These are phyloP conservation scores for Chiloscyllium punctatum DNA, from an alignment of 2,797 vertebrate species.

Conservation along the genomic window DNA sequence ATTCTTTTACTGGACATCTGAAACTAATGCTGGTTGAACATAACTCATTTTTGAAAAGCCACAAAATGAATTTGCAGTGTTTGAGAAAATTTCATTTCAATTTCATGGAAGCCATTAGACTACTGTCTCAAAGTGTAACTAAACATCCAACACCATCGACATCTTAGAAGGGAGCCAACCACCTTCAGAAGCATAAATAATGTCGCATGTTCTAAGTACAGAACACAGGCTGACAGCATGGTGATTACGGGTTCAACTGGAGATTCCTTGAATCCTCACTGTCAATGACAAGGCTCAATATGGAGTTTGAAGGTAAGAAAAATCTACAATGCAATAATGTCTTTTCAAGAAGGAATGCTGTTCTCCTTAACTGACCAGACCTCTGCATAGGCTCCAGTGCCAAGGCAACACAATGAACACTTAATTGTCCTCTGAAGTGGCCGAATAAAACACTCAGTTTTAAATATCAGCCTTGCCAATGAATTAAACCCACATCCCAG, in stretches of 20 bases:
- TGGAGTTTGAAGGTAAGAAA: background rate
- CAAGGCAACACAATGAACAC: background rate
- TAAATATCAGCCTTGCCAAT: background rate
- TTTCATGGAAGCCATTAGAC: background rate
- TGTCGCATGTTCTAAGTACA: background rate
- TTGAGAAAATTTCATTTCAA: background rate
- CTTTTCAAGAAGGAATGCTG: background rate
- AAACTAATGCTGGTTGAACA: background rate
- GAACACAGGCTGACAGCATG: background rate
- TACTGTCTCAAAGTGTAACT: background rate
- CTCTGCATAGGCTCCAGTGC: background rate
- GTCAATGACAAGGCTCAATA: background rate
- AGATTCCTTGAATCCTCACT: background rate
- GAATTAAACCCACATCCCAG: background rate
- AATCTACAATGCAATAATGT: background rate
- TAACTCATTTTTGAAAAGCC: background rate
- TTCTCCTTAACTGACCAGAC: background rate
- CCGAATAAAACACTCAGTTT: too few species aligned
- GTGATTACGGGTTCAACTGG: background rate
- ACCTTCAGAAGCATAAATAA: background rate
- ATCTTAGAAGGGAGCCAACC: background rate
- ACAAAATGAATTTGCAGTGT: background rate
- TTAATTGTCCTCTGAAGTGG: too few species aligned
- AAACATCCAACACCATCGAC: background rate
- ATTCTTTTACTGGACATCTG: background rate